Conservation (phyloP, 2,888 invertebrate species). For the Falcaria lacertinaria region DNA sequence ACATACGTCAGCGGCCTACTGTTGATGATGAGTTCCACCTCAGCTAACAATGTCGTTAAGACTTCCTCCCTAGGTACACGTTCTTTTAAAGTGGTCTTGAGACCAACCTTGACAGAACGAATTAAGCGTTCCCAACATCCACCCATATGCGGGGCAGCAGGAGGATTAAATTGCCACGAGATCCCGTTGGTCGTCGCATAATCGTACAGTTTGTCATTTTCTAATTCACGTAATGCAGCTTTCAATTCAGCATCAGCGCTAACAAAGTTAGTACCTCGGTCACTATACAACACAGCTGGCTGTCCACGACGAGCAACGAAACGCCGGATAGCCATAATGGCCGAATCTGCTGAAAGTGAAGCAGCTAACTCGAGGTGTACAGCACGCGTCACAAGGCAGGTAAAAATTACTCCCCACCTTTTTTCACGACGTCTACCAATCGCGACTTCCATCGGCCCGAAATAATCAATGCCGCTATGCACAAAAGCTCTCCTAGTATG, state of each 20-base stretch:
- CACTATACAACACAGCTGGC: slow-evolving; percentile 7
- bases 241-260: slow-evolving; percentile 7
- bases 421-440: slow-evolving; percentile 9
- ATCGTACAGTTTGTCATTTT: no score
- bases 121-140: slow-evolving; percentile 5
- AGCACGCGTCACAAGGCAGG: slow-evolving; percentile 6
- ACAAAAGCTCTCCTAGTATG: slow-evolving; percentile 12
- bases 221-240: no score
- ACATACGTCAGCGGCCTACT: slow-evolving; percentile 3
- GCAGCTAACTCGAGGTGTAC: background rate
- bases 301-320: slow-evolving; percentile 11
- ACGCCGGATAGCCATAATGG: slow-evolving; percentile 9
- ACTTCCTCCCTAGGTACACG: slow-evolving; percentile 6
- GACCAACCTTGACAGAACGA: background rate
- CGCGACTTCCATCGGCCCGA: slow-evolving; percentile 9
- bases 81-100: slow-evolving; percentile 2
- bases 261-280: slow-evolving; percentile 11
- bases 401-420: slow-evolving; percentile 10
- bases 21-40: slow-evolving; percentile 3
- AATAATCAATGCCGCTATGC: slow-evolving; percentile 9
- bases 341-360: slow-evolving; percentile 1
- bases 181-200: background rate
- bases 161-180: slow-evolving; percentile 4
- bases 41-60: slow-evolving; percentile 6
- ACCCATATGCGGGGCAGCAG: slow-evolving; percentile 6